Percentiles rank a stretch among this genome's conserved stretches.
phyloP scores from a whole-genome alignment of 2,113 vertebrate species.

The Hypomesus transpacificus region DNA sequence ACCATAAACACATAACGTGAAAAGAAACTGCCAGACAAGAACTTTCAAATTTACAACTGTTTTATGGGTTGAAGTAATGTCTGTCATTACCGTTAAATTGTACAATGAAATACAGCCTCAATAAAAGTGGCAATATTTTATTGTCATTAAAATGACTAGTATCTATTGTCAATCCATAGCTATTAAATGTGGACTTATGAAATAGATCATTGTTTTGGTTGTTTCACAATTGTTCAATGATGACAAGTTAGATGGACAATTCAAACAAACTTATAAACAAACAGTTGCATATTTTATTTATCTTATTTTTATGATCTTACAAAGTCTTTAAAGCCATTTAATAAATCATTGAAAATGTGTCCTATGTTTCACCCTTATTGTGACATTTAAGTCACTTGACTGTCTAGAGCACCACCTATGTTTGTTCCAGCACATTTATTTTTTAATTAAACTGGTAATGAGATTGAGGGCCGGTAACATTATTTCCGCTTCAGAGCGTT shows the following conservation, averaged over 20 bases:
- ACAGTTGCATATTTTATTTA: neutral
- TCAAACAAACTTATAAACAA: neutral
- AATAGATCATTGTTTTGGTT: constrained; percentile 21
- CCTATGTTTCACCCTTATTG: constrained; percentile 12
- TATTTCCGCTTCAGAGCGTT: constrained; percentile 28
- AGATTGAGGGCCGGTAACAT: constrained; percentile 35
- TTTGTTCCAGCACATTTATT: constrained; percentile 45
- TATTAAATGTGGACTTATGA: neutral
- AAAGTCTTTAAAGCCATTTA: neutral
- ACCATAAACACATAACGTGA: constrained; percentile 39
- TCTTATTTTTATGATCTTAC: neutral
- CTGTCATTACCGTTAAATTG: constrained; percentile 72
- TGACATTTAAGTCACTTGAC: constrained; percentile 19
- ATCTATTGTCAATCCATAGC: constrained; percentile 65
- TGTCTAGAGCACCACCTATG: constrained; percentile 15
- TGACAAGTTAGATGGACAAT: constrained; percentile 16
- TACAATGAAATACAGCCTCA: constrained; percentile 66
- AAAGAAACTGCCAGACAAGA: constrained; percentile 52
- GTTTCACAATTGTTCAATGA: constrained; percentile 32
- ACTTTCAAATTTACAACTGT: constrained; percentile 68
- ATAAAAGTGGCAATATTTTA: constrained; percentile 73
- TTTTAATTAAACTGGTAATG: constrained; percentile 41
- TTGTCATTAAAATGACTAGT: constrained; percentile 64
- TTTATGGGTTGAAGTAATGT: constrained; percentile 71
- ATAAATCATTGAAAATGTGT: constrained; percentile 9